A percentile compares a stretch with the other conserved stretches of the same genome.
These are phyloP conservation scores for Paedocypris micromegethes DNA, from an alignment of 2,797 vertebrate species.

Conservation along the genomic window DNA sequence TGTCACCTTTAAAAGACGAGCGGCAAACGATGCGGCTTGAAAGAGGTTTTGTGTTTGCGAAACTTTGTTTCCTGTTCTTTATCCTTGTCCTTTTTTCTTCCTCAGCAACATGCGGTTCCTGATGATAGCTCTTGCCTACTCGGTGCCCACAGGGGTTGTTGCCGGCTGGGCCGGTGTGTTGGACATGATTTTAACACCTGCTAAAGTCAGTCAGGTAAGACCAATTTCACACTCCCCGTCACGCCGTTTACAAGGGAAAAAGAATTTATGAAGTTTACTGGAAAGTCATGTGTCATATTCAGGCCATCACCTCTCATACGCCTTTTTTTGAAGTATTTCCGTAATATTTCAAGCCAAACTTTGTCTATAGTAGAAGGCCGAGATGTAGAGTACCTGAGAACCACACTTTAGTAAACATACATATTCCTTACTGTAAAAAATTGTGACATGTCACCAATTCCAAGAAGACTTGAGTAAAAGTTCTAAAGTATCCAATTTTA, in stretches of 20 bases:
- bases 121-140: constrained; percentile 93
- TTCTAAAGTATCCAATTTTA: too few relatives aligned
- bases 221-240: background rate
- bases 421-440: too few relatives aligned
- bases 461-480: too few relatives aligned
- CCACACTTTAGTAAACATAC: too few relatives aligned
- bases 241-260: background rate
- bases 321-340: background rate
- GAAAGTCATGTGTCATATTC: background rate
- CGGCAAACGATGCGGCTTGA: background rate
- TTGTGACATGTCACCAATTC: too few relatives aligned
- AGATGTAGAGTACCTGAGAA: too few relatives aligned
- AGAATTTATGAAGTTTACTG: background rate
- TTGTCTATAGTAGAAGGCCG: too few relatives aligned
- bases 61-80: constrained; percentile 13
- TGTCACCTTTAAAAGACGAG: constrained; percentile 9
- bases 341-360: background rate
- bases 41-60: background rate
- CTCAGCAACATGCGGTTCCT: constrained; percentile 88
- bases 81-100: constrained; percentile 22
- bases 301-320: background rate
- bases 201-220: constrained; percentile 88
- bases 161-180: constrained; percentile 92
- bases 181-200: constrained; percentile 91
- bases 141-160: constrained; percentile 88